Evolutionary conservation across 2,113 vertebrate genomes (phyloP), one percentile per base, ranked within the genome.

Genomic region (Percina caprodes): DNA sequence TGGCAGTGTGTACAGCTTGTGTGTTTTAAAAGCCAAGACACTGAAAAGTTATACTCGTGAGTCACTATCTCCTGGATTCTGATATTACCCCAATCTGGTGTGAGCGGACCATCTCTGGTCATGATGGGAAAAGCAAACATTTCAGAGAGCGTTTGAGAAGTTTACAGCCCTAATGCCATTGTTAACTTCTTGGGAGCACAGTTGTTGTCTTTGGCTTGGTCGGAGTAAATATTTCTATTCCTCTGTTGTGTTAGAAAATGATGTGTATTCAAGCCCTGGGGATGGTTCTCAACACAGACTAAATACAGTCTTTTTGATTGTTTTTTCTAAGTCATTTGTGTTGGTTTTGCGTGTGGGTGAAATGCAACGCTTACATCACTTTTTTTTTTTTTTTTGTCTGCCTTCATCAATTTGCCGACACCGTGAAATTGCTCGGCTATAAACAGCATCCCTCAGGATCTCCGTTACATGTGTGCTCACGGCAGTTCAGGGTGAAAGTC

Each of bases 211-310:
- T 92, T 93, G 90, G 86, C 87, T 79, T 1, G 13, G 35, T 58
- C 67, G 80, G 66, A 69, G 73, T 92, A 92, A 93, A 93, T 85
- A 90, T 79, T 86, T 88, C 66, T 74, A 5, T 59, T 86, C 82
- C 84, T 82, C 72, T 90, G 86, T 89, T 91, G 90, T 91, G 85
- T 88, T 79, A 86, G 67, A 85, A 88, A 88, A 86, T 60, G 52
- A 87, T 83, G 86, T 91, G 84, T 84, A 88, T 39, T 82, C 61
- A 75, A 83, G 74, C 23, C 13, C 42, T 61, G 76, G 42, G 76
- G 77, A 87, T 68, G 49, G 67, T 39, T 66, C 67, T 70, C 85
- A 26, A 65, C 39, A 46, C 69, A 91, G 85, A 91, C 87, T 91
- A 92, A 94, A 94, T 90, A 93, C 58, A 77, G 58, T 24, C 48